A percentile compares a stretch with the other conserved stretches of the same genome.
phyloP scores from a whole-genome alignment of 92 coral and sea anemone genomes.

The Zoanthus sociatus region DNA sequence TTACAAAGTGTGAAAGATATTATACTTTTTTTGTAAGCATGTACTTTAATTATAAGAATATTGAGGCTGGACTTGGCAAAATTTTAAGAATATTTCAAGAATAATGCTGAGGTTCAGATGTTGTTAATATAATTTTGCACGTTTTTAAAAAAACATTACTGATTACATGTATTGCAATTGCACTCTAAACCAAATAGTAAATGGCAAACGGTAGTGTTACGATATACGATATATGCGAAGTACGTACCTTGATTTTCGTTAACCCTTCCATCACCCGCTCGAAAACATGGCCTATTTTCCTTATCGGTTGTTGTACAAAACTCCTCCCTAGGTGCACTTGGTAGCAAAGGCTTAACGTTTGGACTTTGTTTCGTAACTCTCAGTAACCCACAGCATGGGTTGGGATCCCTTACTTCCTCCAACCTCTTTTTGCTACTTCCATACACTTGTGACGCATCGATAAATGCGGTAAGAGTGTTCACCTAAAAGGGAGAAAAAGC shows the following conservation, averaged over 20 bases:
- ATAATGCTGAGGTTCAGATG: too few species aligned
- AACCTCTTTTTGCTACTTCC: constrained; percentile 48
- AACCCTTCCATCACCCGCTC: constrained; percentile 68
- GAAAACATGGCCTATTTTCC: constrained; percentile 46
- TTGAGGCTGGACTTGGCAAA: too few species aligned
- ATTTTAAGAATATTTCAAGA: too few species aligned
- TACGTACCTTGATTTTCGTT: constrained; percentile 67
- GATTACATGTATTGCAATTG: too few species aligned
- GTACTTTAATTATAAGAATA: too few species aligned
- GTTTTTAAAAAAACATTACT: too few species aligned
- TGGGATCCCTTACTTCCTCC: constrained; percentile 42
- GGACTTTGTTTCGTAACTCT: not conserved
- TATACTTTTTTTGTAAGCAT: not conserved
- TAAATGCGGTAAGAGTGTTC: constrained; percentile 64
- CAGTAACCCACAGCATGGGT: constrained; percentile 35
- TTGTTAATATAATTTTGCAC: too few species aligned
- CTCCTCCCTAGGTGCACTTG: not conserved
- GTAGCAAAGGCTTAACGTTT: constrained; percentile 36
- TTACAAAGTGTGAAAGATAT: not conserved
- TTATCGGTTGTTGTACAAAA: constrained; percentile 15
- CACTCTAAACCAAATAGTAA: too few species aligned
- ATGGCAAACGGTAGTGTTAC: not conserved
- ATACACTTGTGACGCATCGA: constrained; percentile 77
- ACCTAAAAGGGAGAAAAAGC: not conserved
- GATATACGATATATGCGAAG: not conserved